Percentiles rank a stretch among this genome's conserved stretches.
These are phyloP conservation scores for Aricia artaxerxes DNA, from an alignment of 2,888 invertebrate species.

Conservation along the genomic window DNA sequence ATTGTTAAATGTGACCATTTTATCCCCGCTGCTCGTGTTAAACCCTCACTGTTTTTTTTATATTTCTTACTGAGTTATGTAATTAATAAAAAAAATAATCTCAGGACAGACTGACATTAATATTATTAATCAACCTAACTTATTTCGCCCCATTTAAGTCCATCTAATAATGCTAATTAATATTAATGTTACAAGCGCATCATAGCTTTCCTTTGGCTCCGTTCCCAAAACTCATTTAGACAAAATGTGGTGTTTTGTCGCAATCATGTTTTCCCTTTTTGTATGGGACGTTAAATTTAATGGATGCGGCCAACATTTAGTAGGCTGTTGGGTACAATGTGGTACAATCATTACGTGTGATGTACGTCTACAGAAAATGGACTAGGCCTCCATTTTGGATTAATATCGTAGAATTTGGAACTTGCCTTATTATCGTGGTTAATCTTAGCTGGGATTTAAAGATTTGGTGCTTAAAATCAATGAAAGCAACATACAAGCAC, in stretches of 20 bases:
- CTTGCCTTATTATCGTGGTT: background rate
- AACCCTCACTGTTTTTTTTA: background rate
- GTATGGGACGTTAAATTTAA: conserved; percentile 17
- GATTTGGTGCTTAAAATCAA: no score
- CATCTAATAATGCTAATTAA: background rate
- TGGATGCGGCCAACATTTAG: background rate
- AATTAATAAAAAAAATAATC: no score
- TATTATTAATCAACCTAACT: background rate
- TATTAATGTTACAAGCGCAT: conserved; percentile 9
- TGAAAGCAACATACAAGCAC: no score
- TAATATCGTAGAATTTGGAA: background rate
- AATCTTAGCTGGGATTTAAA: no score
- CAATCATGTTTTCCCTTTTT: conserved; percentile 15
- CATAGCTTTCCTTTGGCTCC: background rate
- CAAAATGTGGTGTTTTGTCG: conserved; percentile 13
- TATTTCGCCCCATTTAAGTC: background rate
- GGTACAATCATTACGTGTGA: background rate
- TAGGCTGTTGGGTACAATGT: background rate
- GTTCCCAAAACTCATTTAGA: conserved; percentile 9
- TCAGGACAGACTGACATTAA: background rate
- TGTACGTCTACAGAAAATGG: background rate
- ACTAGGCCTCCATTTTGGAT: background rate
- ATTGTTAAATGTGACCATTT: no score
- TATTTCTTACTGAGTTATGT: no score
- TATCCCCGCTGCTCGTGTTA: no score